Percentiles rank a stretch among this genome's conserved stretches.
Evolutionary conservation across 2,888 invertebrate genomes (phyloP).

Genomic region (Subacronicta megacephala): DNA sequence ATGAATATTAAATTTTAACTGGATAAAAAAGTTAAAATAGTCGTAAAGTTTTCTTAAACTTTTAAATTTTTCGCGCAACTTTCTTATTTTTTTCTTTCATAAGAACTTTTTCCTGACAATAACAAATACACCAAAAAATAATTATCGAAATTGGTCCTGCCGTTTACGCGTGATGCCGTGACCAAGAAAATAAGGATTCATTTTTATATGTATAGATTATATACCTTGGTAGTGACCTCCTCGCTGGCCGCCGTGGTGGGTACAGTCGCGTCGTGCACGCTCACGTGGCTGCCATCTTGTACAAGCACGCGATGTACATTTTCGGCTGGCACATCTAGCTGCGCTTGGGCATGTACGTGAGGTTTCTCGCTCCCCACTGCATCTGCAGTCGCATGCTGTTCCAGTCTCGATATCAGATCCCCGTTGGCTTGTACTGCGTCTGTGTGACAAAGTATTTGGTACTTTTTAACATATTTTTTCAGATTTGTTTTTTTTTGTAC

Average conservation of each 20-base stretch:
- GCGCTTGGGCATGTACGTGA: slow-evolving; percentile 83
- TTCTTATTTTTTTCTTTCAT: too few relatives aligned
- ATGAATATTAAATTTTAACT: too few relatives aligned
- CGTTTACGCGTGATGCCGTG: too few relatives aligned
- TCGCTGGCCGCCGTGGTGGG: slow-evolving; percentile 71
- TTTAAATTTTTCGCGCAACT: too few relatives aligned
- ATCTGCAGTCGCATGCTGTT: slow-evolving; percentile 81
- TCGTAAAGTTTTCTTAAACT: too few relatives aligned
- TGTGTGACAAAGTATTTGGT: slow-evolving; percentile 42
- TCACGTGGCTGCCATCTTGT: slow-evolving; percentile 80
- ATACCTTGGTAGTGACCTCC: slow-evolving; percentile 82
- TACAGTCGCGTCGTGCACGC: slow-evolving; percentile 71
- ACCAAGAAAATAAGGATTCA: too few relatives aligned
- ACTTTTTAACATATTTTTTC: too few relatives aligned
- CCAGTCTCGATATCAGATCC: slow-evolving; percentile 78
- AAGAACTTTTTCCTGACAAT: too few relatives aligned
- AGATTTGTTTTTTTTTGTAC: neutral
- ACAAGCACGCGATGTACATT: slow-evolving; percentile 88
- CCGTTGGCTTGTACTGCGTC: slow-evolving; percentile 82
- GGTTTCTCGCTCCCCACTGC: slow-evolving; percentile 78
- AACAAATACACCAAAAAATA: too few relatives aligned
- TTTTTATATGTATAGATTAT: too few relatives aligned
- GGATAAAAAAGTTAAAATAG: too few relatives aligned
- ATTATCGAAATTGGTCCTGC: too few relatives aligned
- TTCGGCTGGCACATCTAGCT: slow-evolving; percentile 89